These are phyloP conservation scores for Melanophora roralis DNA, from an alignment of 2,888 invertebrate genomes.

Conservation along the genomic window DNA sequence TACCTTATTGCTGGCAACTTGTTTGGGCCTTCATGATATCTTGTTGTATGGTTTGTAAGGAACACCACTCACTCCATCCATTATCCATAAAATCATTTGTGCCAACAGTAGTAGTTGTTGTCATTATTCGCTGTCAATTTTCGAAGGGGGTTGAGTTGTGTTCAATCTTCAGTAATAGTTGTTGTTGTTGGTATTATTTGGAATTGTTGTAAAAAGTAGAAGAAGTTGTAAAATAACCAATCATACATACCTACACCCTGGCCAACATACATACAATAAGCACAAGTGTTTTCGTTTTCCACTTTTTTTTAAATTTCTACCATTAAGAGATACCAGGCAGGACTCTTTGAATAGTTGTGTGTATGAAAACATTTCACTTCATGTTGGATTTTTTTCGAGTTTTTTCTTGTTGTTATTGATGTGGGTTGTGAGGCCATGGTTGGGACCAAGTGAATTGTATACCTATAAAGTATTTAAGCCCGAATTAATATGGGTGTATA, in stretches of 20 bases:
- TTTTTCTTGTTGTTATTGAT: constrained; percentile 47
- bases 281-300: constrained; percentile 55
- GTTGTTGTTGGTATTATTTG: constrained; percentile 33
- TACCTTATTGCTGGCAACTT: constrained; percentile 31
- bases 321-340: constrained; percentile 1
- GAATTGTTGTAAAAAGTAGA: constrained; percentile 38
- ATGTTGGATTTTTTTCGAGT: constrained; percentile 24
- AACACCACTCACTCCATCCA: constrained; percentile 26
- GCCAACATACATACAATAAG: constrained; percentile 26
- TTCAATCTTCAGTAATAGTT: constrained; percentile 26
- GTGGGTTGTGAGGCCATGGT: too few species aligned
- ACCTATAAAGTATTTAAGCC: too few species aligned
- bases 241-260: too few species aligned
- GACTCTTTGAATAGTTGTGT: constrained; percentile 39
- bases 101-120: constrained; percentile 35
- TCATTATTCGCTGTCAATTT: constrained; percentile 15
- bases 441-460: too few species aligned
- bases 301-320: constrained; percentile 3
- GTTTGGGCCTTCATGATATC: background rate
- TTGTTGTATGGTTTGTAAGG: constrained; percentile 24
- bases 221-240: constrained; percentile 55
- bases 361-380: constrained; percentile 16
- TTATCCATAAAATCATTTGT: background rate
- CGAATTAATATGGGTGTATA: too few species aligned
- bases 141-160: constrained; percentile 29